A percentile compares a stretch with the other conserved stretches of the same genome.
phyloP scores from a whole-genome alignment of 2,113 vertebrate species.

The Gasterosteus aculeatus region DNA sequence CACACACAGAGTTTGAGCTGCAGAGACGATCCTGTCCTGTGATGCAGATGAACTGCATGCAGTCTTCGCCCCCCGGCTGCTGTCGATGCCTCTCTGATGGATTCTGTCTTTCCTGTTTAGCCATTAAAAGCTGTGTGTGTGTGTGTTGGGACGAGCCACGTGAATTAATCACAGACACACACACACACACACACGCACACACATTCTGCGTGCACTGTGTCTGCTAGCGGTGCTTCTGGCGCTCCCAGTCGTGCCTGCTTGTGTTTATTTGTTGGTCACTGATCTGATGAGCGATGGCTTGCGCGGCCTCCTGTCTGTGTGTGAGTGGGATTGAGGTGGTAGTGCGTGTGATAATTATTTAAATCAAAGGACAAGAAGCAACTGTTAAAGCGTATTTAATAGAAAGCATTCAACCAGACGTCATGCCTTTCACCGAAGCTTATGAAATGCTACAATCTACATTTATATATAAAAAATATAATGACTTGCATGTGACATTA shows the following conservation, averaged over 20 bases:
- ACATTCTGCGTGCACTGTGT: constrained; percentile 15
- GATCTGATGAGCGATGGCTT: constrained; percentile 37
- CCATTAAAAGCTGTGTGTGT: constrained; percentile 41
- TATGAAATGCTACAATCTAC: not conserved
- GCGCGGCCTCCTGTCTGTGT: constrained; percentile 26
- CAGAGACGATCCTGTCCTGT: constrained; percentile 24
- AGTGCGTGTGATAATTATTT: not conserved
- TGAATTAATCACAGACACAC: constrained; percentile 43
- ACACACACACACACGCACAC: not conserved
- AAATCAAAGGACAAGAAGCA: not conserved
- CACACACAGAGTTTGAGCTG: constrained; percentile 32
- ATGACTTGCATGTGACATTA: not conserved
- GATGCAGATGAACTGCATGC: constrained; percentile 48
- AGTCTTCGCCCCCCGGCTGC: constrained; percentile 53
- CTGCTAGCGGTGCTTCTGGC: constrained; percentile 19
- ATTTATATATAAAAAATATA: not conserved
- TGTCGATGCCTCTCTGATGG: constrained; percentile 65
- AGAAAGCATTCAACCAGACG: not conserved
- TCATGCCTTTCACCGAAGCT: not conserved
- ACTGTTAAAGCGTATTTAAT: not conserved
- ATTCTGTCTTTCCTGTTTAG: constrained; percentile 70
- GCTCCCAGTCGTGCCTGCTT: constrained; percentile 22
- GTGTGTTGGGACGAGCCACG: constrained; percentile 19
- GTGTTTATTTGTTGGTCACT: constrained; percentile 56
- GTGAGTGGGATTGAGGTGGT: constrained; percentile 11